These are phyloP conservation scores for Dicrostonyx torquatus DNA, from an alignment of 2,797 vertebrate species.

Conservation along the genomic window DNA sequence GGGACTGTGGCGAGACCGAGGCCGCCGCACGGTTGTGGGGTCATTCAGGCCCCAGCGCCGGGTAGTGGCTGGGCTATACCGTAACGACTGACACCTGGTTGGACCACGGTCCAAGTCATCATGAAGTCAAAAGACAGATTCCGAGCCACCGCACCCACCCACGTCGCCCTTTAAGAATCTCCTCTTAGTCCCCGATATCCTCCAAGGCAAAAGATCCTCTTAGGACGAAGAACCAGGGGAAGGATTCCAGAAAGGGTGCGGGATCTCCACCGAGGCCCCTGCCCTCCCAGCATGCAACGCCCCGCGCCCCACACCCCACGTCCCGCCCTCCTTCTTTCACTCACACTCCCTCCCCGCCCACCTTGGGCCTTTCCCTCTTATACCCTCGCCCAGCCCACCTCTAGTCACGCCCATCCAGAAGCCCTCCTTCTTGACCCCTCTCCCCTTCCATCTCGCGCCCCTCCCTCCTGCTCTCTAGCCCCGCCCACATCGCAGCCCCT, in stretches of 20 bases:
- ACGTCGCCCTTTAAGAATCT: neutral
- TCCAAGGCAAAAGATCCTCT: neutral
- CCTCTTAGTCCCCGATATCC: neutral
- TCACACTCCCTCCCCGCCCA: neutral
- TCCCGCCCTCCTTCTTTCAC: neutral
- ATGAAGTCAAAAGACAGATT: neutral
- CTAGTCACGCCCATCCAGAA: neutral
- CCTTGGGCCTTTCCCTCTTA: neutral
- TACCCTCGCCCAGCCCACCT: neutral
- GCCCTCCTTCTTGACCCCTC: neutral
- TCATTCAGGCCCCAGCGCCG: neutral
- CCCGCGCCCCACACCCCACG: neutral
- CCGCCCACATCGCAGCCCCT: neutral
- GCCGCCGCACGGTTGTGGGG: neutral
- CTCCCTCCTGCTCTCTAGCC: neutral
- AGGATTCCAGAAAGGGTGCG: fast-evolving
- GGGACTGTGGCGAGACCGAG: fast-evolving
- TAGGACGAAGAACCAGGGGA: neutral
- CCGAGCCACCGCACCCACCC: neutral
- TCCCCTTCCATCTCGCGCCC: neutral
- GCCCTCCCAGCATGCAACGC: slow-evolving; percentile 76
- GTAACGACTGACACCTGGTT: neutral
- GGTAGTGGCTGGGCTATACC: neutral
- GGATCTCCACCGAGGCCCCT: neutral
- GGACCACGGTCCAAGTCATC: neutral